Percentiles rank a stretch among this genome's conserved stretches.
phyloP scores from a whole-genome alignment of 1,140 invertebrate genomes.

The Eupeodes corollae region DNA sequence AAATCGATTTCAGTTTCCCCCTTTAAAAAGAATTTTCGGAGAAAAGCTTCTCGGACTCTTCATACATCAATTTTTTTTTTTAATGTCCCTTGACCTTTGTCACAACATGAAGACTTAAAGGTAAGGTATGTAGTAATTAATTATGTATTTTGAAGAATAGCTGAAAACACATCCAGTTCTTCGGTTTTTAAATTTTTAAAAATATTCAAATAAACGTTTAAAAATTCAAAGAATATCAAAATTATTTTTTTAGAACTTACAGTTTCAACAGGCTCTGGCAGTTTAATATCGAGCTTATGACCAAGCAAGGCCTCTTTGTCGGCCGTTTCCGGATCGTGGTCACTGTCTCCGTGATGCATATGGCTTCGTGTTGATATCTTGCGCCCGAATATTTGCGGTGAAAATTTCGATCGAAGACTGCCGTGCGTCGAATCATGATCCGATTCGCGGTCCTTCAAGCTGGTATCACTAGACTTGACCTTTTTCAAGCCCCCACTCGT shows the following conservation, averaged over 20 bases:
- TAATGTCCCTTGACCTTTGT: too few relatives aligned
- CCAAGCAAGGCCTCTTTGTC: conserved; percentile 24
- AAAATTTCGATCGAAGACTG: conserved; percentile 7
- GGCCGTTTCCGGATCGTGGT: conserved; percentile 15
- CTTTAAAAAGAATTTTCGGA: too few relatives aligned
- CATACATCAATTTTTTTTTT: too few relatives aligned
- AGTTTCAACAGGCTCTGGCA: conserved; percentile 23
- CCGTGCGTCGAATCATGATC: neutral
- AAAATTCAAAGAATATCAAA: neutral
- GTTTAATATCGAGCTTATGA: conserved; percentile 16
- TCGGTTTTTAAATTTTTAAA: too few relatives aligned
- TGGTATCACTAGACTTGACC: neutral
- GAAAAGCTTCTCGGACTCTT: too few relatives aligned
- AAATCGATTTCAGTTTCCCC: too few relatives aligned
- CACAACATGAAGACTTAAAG: too few relatives aligned
- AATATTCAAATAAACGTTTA: neutral
- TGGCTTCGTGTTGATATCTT: neutral
- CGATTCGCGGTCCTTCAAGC: neutral
- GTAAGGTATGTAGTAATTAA: too few relatives aligned
- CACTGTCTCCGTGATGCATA: neutral
- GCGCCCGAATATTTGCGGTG: conserved; percentile 7
- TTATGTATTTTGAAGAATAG: too few relatives aligned
- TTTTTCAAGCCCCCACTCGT: neutral
- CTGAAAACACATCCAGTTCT: too few relatives aligned
- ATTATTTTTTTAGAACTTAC: conserved; percentile 10